These are phyloP conservation scores for Tribolium madens DNA, from an alignment of 1,140 invertebrate genomes.

Conservation along the genomic window DNA sequence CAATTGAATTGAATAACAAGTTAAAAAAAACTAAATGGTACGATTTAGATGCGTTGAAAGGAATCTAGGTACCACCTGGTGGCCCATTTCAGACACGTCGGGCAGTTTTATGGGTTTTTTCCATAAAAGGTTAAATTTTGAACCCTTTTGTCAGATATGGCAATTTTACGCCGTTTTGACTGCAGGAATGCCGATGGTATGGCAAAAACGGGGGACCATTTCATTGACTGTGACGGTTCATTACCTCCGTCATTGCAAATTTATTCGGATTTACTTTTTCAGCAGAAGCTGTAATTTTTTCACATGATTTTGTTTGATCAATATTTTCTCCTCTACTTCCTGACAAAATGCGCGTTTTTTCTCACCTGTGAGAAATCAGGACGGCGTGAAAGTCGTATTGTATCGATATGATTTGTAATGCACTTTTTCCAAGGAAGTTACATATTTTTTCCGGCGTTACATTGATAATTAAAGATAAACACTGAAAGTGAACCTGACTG, in stretches of 20 bases:
- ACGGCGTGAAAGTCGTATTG: slow-evolving; percentile 1
- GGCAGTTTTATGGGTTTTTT: too few relatives aligned
- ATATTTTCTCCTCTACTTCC: slow-evolving; percentile 5
- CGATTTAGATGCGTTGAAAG: too few relatives aligned
- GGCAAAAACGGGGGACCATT: slow-evolving; percentile 2
- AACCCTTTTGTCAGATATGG: neutral
- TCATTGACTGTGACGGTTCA: slow-evolving; percentile 3
- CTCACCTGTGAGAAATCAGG: slow-evolving; percentile 11
- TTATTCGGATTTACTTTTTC: slow-evolving; percentile 13
- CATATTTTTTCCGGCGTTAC: neutral
- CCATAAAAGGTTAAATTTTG: too few relatives aligned
- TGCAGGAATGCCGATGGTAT: neutral
- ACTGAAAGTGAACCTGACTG: neutral
- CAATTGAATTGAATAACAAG: neutral
- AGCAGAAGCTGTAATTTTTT: neutral
- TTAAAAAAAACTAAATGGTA: neutral
- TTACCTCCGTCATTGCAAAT: neutral
- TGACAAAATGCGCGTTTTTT: slow-evolving; percentile 12
- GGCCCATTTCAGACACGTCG: too few relatives aligned
- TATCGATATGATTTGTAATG: slow-evolving; percentile 8
- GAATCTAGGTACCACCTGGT: too few relatives aligned
- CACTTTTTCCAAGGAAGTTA: neutral
- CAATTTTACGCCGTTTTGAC: neutral
- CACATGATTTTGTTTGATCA: neutral
- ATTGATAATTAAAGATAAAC: neutral